Percentiles rank a stretch among this genome's conserved stretches.
Conservation (phyloP, 2,888 invertebrate species). For the Agonum fuliginosum region DNA sequence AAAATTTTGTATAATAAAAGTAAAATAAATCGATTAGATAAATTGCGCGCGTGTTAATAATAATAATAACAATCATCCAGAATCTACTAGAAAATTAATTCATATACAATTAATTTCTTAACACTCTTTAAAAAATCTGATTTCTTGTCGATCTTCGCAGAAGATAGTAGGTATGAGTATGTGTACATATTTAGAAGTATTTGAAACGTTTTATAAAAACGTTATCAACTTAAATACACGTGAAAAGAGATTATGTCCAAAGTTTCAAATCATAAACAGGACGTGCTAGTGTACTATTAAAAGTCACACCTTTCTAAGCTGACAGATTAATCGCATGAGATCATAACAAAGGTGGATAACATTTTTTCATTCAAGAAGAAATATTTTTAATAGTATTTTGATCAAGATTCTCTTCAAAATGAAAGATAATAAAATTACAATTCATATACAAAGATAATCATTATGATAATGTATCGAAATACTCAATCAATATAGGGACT, state of each 20-base stretch:
- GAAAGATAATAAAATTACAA: background rate
- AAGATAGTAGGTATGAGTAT: no score
- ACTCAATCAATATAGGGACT: background rate
- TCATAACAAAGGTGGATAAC: background rate
- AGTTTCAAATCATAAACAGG: background rate
- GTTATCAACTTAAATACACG: background rate
- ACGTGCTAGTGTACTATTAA: background rate
- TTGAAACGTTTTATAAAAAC: background rate
- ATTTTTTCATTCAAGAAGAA: background rate
- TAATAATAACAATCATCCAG: no score
- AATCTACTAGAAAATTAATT: background rate
- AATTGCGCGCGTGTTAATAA: no score
- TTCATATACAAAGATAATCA: background rate
- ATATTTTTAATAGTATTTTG: no score
- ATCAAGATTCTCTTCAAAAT: no score
- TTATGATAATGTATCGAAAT: background rate
- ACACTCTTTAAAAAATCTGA: background rate
- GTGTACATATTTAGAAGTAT: no score
- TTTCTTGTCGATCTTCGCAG: background rate
- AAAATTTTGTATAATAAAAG: no score
- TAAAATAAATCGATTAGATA: no score
- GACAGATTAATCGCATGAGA: background rate
- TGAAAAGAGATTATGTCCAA: background rate
- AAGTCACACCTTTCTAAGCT: background rate
- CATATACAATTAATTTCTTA: no score